Conservation (phyloP, 2,888 invertebrate genomes). For the Crematogaster levior region DNA sequence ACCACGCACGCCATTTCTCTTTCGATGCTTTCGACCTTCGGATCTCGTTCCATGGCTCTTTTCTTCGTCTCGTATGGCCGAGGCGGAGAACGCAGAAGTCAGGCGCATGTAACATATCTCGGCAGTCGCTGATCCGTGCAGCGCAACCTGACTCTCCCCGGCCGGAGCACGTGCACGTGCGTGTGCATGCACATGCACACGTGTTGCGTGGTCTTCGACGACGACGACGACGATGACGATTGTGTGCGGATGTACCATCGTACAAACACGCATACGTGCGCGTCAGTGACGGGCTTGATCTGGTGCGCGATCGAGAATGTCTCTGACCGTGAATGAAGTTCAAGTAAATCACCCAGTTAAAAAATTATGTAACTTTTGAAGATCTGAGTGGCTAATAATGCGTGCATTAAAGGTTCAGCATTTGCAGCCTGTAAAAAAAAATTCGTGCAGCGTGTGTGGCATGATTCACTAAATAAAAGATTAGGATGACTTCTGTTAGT, state of each 20-base stretch:
- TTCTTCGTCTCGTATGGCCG: slow-evolving; percentile 52
- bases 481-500: neutral
- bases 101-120: slow-evolving; percentile 61
- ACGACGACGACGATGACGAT: neutral
- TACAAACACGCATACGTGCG: neutral
- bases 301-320: slow-evolving; percentile 2
- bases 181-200: slow-evolving; percentile 22
- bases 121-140: slow-evolving; percentile 61
- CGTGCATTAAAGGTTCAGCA: neutral
- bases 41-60: slow-evolving; percentile 51
- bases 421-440: neutral
- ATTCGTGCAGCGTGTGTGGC: neutral
- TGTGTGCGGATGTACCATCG: slow-evolving; percentile 6
- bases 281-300: slow-evolving; percentile 33
- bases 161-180: slow-evolving; percentile 16
- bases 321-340: neutral
- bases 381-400: neutral
- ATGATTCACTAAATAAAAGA: neutral
- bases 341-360: neutral
- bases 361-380: neutral
- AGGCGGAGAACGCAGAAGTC: slow-evolving; percentile 50
- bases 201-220: slow-evolving; percentile 38
- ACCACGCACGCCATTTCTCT: slow-evolving; percentile 28
- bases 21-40: slow-evolving; percentile 52
- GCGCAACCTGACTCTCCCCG: slow-evolving; percentile 54